Percentiles rank a stretch among this genome's conserved stretches.
Conservation (phyloP, 1,140 invertebrate genomes). For the Archivesica marissinica region DNA sequence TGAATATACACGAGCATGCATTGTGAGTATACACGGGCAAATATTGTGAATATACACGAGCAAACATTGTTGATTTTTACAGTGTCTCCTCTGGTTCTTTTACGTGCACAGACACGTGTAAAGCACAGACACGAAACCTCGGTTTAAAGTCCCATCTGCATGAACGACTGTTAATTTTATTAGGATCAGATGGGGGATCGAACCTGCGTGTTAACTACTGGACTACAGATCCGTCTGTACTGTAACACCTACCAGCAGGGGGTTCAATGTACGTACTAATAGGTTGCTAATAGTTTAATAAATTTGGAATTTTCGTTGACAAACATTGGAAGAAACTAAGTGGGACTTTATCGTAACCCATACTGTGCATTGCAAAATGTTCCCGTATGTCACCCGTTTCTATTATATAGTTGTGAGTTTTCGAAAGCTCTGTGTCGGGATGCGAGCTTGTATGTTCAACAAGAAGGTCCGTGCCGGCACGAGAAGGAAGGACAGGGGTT, state of each 20-base stretch:
- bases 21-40: too few species aligned
- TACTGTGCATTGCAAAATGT: neutral
- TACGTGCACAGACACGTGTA: too few species aligned
- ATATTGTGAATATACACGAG: too few species aligned
- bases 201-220: too few species aligned
- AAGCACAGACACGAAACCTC: too few species aligned
- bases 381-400: neutral
- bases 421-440: neutral
- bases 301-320: neutral
- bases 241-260: neutral
- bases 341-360: neutral
- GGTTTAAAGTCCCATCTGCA: too few species aligned
- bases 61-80: too few species aligned
- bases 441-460: neutral
- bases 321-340: neutral
- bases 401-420: conserved; percentile 9
- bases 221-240: neutral
- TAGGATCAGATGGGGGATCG: too few species aligned
- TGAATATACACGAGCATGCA: too few species aligned
- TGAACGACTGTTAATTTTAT: too few species aligned
- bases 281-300: neutral
- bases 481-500: conserved; percentile 16
- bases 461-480: conserved; percentile 6
- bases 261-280: neutral
- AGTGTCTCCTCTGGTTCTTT: too few species aligned